phyloP scores from a whole-genome alignment of 2,888 invertebrate genomes.

The Galeruca laticollis region DNA sequence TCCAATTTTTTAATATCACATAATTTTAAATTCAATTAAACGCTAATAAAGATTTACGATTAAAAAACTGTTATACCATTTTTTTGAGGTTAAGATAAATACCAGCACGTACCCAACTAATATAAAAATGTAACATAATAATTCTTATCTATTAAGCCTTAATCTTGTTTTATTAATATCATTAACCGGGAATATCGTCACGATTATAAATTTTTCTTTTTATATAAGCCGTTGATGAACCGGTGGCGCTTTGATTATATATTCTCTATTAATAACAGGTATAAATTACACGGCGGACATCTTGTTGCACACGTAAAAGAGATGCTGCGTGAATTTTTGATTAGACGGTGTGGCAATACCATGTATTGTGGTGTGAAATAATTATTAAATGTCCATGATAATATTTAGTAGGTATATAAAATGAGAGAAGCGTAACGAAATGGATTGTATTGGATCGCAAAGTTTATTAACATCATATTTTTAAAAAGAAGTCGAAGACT shows the following conservation, averaged over 20 bases:
- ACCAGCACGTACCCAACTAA: not conserved
- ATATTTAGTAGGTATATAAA: conserved; percentile 1
- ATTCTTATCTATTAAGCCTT: not conserved
- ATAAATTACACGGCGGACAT: conserved; percentile 7
- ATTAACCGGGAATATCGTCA: not conserved
- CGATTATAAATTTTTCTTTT: not conserved
- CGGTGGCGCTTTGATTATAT: not conserved
- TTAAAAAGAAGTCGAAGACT: no score
- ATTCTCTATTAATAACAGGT: not conserved
- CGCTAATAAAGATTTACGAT: no score
- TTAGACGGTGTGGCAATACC: not conserved
- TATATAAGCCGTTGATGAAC: not conserved
- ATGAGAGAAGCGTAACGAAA: no score
- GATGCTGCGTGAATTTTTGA: conserved; percentile 1
- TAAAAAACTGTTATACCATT: not conserved
- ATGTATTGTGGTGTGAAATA: conserved; percentile 4
- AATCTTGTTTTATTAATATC: conserved; percentile 6
- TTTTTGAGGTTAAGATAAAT: not conserved
- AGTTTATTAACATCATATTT: no score
- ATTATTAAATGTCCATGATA: not conserved
- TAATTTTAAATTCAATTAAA: no score
- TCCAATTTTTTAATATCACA: no score
- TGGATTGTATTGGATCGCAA: no score
- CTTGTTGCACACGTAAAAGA: not conserved
- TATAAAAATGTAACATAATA: no score